Conservation (phyloP, 2,797 vertebrate species). For the Ciconia nigra region DNA sequence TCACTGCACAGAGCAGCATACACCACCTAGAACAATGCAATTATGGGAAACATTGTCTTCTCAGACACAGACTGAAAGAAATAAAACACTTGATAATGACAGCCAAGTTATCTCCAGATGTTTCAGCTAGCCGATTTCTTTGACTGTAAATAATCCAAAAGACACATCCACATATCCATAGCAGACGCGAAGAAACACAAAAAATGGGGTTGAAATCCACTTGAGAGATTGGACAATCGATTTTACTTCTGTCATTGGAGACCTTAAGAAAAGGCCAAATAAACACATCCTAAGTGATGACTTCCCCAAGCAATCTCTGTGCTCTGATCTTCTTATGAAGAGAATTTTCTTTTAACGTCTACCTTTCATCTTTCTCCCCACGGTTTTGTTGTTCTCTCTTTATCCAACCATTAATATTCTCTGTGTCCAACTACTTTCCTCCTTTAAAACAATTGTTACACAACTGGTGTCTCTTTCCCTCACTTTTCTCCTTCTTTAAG, state of each 20-base stretch:
- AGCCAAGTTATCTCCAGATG: neutral
- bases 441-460: neutral
- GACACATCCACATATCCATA: neutral
- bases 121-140: neutral
- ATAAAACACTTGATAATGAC: neutral
- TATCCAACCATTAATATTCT: neutral
- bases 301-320: neutral
- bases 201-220: neutral
- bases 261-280: neutral
- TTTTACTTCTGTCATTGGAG: neutral
- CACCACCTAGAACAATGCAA: neutral
- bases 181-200: neutral
- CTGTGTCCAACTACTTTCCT: neutral
- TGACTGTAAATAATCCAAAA: neutral
- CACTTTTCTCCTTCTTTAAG: neutral
- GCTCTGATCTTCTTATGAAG: neutral
- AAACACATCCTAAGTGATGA: neutral
- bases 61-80: neutral
- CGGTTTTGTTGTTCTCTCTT: neutral
- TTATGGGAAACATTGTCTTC: neutral
- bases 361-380: neutral
- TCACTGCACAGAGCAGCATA: neutral
- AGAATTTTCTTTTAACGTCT: neutral
- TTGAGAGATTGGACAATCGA: neutral
- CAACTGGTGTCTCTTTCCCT: neutral